These are phyloP conservation scores for Diabrotica balteata DNA, from an alignment of 2,888 invertebrate species.

Conservation along the genomic window DNA sequence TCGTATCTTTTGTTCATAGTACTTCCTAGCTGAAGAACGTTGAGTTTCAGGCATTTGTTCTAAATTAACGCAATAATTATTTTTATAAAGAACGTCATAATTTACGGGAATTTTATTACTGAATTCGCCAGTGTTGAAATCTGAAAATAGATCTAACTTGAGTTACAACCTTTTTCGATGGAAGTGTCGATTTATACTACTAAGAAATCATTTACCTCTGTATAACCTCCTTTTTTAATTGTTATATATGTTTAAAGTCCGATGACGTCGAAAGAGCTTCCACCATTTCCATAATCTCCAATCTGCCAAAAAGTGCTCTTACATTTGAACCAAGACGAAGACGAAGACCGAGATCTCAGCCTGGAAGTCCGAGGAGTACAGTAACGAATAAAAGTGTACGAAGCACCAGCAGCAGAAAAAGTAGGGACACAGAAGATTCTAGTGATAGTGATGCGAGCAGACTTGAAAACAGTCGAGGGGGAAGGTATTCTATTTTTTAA, in stretches of 20 bases:
- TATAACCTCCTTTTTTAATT: not conserved
- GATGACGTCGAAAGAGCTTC: slow-evolving; percentile 40
- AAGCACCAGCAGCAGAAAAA: slow-evolving; percentile 31
- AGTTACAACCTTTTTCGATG: too few relatives aligned
- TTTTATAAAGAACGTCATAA: too few relatives aligned
- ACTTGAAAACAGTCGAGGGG: slow-evolving; percentile 25
- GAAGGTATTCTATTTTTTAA: slow-evolving; percentile 21
- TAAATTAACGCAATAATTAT: too few relatives aligned
- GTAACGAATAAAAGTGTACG: slow-evolving; percentile 20
- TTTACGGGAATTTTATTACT: too few relatives aligned
- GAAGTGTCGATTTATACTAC: slow-evolving; percentile 23
- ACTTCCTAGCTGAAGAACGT: too few relatives aligned
- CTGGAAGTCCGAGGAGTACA: slow-evolving; percentile 20
- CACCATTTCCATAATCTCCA: slow-evolving; percentile 64
- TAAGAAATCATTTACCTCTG: slow-evolving; percentile 51
- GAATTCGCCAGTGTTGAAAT: too few relatives aligned
- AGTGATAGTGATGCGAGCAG: slow-evolving; percentile 43
- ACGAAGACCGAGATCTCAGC: slow-evolving; percentile 47
- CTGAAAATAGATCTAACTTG: too few relatives aligned
- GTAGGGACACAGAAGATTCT: slow-evolving; percentile 37
- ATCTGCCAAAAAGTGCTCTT: slow-evolving; percentile 56
- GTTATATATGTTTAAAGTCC: not conserved
- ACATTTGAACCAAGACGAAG: slow-evolving; percentile 41
- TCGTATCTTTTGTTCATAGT: too few relatives aligned
- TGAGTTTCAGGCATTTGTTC: too few relatives aligned